Evolutionary conservation across 1,140 invertebrate species (phyloP), one percentile per base, ranked within the genome.

Genomic region (Ceratina calcarata): DNA sequence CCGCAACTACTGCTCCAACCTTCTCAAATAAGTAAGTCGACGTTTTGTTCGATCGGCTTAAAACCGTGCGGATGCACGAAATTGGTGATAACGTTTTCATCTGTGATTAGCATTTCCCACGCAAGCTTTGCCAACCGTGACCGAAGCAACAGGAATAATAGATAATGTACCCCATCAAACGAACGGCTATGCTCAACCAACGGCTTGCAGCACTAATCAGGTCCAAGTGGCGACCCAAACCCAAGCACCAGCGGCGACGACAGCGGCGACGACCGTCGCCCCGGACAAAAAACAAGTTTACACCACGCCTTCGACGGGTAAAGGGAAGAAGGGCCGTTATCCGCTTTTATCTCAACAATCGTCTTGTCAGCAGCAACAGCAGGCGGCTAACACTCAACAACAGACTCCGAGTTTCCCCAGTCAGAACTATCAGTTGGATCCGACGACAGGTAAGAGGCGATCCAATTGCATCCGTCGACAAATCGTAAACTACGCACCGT

Each of bases 141-240:
- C 82, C 16, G 86, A 81, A 53, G 61, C 86, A 18, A 82, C 87
- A 7, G 84, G 80, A 37, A 81, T 89, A 60, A 70, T 81, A 58
- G 89, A 91, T n/a, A 90, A 61, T 27, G 61, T 89, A 81, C 74
- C 87, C 18, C 88, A 88, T 77, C 83, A 87, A 16, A 81, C 87
- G 13, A 86, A 87, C 8, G 86, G 86, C 71, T 90, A 89, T 24
- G 69, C 86, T 10, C 90, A 89, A 53, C 84, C 91, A 70, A 69
- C 91, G 81, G 58, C 87, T 12, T 89, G 86, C 61, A 90, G 70
- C 12, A 88, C 89, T 8, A 92, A 93, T 79, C 94, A 94, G 84
- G 94, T 95, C 2, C 93, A 95, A 90, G 95, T 95, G 16, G 94
- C 94, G 3, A 95, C 95, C 0, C 94, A 94, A 77, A 95, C 94